Percentiles rank a stretch among this genome's conserved stretches.
Conservation (phyloP, 2,797 vertebrate species). For the Gymnothorax reevesii region DNA sequence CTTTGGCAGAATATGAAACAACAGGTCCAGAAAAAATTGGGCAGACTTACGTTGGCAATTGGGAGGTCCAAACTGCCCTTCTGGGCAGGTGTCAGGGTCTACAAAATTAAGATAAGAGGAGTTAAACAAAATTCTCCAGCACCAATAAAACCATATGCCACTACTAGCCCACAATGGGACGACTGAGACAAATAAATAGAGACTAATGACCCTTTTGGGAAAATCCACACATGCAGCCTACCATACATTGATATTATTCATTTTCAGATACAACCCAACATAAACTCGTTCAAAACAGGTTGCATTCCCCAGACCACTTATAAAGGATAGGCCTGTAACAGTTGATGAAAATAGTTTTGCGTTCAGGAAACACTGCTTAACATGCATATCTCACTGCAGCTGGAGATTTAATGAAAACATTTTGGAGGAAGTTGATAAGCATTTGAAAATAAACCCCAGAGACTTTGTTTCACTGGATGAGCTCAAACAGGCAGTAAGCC, state of each 20-base stretch:
- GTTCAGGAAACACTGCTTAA: neutral
- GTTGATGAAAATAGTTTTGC: neutral
- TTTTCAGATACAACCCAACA: constrained; percentile 12
- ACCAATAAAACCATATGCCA: neutral
- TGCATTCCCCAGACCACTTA: neutral
- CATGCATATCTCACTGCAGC: neutral
- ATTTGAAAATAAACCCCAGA: neutral
- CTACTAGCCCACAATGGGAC: neutral
- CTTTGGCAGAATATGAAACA: neutral
- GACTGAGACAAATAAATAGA: neutral
- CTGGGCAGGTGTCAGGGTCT: constrained; percentile 62
- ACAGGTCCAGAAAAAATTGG: neutral
- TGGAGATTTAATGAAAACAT: neutral
- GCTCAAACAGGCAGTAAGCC: neutral
- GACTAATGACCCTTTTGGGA: neutral
- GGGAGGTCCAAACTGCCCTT: constrained; percentile 71
- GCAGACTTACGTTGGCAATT: constrained; percentile 72
- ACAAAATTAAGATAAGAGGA: neutral
- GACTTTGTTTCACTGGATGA: neutral
- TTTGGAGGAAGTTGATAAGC: neutral
- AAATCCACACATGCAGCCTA: neutral
- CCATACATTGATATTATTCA: neutral
- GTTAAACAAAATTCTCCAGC: neutral
- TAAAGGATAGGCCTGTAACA: neutral
- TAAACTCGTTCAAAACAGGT: neutral